Evolutionary conservation across 2,113 vertebrate species (phyloP).

Genomic region (Equus quagga): DNA sequence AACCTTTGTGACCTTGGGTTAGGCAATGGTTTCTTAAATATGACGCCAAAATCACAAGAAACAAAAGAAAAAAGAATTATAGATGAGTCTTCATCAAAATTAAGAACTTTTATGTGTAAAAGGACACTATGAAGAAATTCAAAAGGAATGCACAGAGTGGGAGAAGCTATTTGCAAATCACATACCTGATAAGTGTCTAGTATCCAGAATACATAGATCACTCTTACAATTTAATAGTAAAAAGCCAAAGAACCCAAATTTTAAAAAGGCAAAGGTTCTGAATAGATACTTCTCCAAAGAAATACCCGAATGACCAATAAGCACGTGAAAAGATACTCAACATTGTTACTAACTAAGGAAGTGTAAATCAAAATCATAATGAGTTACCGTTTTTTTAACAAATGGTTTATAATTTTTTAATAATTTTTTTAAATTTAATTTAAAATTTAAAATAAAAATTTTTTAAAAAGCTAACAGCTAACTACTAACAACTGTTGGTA

Average conservation of each 20-base stretch:
- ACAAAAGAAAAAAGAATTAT: background rate
- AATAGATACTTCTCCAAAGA: background rate
- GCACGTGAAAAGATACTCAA: background rate
- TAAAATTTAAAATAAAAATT: too few species aligned
- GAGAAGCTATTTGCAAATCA: background rate
- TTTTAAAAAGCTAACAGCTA: too few species aligned
- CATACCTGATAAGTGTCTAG: background rate
- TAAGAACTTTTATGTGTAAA: background rate
- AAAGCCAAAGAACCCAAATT: background rate
- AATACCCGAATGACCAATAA: background rate
- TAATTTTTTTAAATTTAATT: too few species aligned
- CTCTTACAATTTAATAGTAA: background rate
- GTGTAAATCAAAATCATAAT: background rate
- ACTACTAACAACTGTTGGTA: background rate
- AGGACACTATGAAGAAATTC: background rate
- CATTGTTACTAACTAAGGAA: background rate
- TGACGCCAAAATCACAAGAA: background rate
- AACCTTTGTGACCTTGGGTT: background rate
- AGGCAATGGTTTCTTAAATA: background rate
- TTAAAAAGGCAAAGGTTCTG: background rate
- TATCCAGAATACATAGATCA: background rate
- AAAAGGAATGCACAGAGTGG: background rate
- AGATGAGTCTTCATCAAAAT: background rate
- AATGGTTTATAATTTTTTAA: too few species aligned
- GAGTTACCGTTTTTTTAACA: background rate